Evolutionary conservation across 2,797 vertebrate genomes (phyloP), one percentile per base, ranked within the genome.

Genomic region (Astyanax mexicanus): DNA sequence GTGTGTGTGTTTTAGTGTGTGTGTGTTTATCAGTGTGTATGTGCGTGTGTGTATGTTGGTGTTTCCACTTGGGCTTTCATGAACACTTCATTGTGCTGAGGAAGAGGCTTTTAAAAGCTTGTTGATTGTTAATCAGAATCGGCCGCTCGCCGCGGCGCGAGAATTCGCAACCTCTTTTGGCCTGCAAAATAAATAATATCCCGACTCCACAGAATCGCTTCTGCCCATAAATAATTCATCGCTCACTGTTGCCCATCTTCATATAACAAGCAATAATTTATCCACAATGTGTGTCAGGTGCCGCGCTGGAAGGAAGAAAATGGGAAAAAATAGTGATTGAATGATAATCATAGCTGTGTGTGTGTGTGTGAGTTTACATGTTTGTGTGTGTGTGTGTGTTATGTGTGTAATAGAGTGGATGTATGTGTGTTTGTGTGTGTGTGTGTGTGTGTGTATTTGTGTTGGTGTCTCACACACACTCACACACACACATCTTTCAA

Each of bases 101-200:
- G 21, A 55, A n/a, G 29, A 62, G 21, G 29, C 51, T 77, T 79
- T 81, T 79, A 77, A 70, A 79, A 60, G 64, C 57, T 25, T 70
- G 74, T 75, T 86, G 78, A 86, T 87, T 81, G 9, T 84, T 89
- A 88, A 91, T 92, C 86, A 88, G 80, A 82, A 80, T 74, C 81
- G 83, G 78, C 75, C 83, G 83, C 79, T 85, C 83, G 82, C 86
- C 27, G 44, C 57, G 65, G 65, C 66, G 45, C 62, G 15, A 3
- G 68, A 58, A 68, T 72, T 35, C 86, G 83, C 79, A 55, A 70
- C 81, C 80, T 84, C 81, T 78, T 21, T 21, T 21, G 47, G 85
- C 83, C 62, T 4, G 74, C 84, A 89, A 87, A 89, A 85, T 78
- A 88, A 89, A 83, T 80, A 80, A 81, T 71, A 47, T 15, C 69